Percentiles rank a stretch among this genome's conserved stretches.
phyloP scores from a whole-genome alignment of 2,797 vertebrate species.

The Xerus rutilus region DNA sequence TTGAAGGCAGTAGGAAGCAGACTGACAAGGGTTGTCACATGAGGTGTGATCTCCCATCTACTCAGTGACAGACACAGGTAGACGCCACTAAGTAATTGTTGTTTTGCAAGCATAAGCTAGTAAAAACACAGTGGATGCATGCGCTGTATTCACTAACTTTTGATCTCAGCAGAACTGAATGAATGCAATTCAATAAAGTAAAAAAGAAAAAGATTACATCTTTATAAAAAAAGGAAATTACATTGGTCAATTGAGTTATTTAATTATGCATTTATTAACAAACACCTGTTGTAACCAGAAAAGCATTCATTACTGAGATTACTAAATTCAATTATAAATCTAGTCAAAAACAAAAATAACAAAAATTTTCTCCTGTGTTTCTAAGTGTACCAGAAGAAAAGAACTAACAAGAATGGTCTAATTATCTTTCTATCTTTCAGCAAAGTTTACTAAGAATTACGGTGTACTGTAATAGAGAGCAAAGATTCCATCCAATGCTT shows the following conservation, averaged over 20 bases:
- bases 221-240: background rate
- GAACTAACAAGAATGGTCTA: background rate
- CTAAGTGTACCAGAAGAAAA: slow-evolving; percentile 35
- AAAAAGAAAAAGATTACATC: background rate
- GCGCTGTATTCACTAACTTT: background rate
- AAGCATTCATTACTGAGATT: background rate
- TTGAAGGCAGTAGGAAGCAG: background rate
- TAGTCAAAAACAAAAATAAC: background rate
- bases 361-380: background rate
- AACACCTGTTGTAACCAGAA: background rate
- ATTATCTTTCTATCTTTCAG: background rate
- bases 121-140: background rate
- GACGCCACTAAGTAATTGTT: background rate
- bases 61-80: background rate
- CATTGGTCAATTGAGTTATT: background rate
- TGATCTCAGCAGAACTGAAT: background rate
- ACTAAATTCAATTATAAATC: slow-evolving; percentile 13
- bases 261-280: background rate
- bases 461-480: background rate
- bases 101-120: background rate
- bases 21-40: background rate
- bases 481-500: background rate
- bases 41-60: background rate
- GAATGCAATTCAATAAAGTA: background rate
- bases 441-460: background rate